Conservation (phyloP, 2,797 vertebrate genomes). For the Spinus pinus region DNA sequence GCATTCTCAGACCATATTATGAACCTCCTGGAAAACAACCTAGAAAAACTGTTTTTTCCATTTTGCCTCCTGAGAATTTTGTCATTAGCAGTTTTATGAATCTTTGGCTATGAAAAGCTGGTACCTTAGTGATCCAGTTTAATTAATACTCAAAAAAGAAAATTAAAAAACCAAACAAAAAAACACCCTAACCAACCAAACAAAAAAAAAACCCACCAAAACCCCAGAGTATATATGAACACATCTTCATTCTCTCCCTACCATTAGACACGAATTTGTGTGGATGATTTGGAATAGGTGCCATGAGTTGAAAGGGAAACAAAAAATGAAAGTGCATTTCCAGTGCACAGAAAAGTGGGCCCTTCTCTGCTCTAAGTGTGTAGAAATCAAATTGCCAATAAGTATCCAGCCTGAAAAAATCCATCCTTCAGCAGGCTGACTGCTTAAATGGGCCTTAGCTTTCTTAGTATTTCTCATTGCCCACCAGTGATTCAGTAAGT, state of each 20-base stretch:
- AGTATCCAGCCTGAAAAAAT: background rate
- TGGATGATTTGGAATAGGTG: background rate
- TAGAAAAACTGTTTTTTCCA: background rate
- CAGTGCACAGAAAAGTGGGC: background rate
- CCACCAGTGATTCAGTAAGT: background rate
- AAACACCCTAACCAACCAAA: no score
- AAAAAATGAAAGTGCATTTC: background rate
- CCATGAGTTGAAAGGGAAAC: background rate
- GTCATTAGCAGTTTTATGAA: background rate
- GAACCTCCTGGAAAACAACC: background rate
- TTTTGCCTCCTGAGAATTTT: background rate
- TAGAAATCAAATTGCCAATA: background rate
- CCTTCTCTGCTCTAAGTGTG: background rate
- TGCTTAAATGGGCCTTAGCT: background rate
- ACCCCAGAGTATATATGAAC: fast-evolving
- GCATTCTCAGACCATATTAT: background rate
- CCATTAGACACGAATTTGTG: background rate
- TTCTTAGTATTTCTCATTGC: background rate
- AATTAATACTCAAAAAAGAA: background rate
- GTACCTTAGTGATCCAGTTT: background rate
- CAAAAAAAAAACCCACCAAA: no score
- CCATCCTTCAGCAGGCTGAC: background rate
- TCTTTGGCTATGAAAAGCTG: background rate
- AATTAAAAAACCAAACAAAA: no score
- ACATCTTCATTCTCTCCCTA: background rate